Conservation (phyloP, 2,888 invertebrate genomes). For the Microctonus brassicae region DNA sequence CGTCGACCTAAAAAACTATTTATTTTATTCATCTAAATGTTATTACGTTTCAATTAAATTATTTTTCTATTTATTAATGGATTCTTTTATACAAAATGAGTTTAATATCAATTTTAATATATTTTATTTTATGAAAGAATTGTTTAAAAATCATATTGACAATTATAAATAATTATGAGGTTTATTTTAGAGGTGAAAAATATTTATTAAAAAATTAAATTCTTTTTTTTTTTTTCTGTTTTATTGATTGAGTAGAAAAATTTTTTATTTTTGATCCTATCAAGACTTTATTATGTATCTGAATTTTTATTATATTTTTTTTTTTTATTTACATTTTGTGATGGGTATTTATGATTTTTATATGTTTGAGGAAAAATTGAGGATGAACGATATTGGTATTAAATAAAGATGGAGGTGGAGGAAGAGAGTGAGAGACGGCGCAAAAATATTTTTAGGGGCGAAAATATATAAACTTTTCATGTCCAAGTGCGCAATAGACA, state of each 20-base stretch:
- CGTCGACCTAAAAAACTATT: background rate
- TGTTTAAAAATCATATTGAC: no score
- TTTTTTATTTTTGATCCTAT: background rate
- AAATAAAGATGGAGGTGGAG: background rate
- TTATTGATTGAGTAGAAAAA: background rate
- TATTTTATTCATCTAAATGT: background rate
- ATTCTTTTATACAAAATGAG: background rate
- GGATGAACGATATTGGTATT: background rate
- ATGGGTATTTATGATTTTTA: background rate
- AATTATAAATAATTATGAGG: no score
- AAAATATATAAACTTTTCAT: background rate
- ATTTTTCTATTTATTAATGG: background rate
- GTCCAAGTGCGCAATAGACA: background rate
- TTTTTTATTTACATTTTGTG: background rate
- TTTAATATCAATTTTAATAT: no score
- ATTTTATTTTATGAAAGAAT: no score
- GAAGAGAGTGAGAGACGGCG: background rate
- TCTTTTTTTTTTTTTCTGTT: background rate
- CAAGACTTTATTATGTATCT: background rate
- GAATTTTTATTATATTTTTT: background rate
- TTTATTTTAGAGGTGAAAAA: background rate
- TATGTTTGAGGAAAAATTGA: slow-evolving; percentile 1
- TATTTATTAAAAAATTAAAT: no score
- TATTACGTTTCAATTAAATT: background rate
- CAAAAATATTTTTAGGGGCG: background rate